Base-by-base conservation (phyloP, 2,113 vertebrate species). In the Tragelaphus buxtoni region DNA sequence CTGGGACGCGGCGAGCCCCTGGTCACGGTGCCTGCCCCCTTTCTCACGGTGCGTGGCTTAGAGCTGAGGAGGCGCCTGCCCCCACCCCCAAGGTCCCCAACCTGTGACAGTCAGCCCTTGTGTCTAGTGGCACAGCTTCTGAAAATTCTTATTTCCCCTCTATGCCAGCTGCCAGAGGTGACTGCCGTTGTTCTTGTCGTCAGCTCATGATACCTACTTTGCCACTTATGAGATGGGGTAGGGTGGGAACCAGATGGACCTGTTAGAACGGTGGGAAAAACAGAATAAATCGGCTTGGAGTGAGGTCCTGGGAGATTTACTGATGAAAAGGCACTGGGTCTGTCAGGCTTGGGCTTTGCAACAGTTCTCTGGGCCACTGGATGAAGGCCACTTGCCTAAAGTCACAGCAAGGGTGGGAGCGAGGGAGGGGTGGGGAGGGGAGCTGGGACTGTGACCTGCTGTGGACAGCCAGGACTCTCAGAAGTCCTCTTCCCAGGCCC, bases 241-340 rank as follows among this genome's bases (percentile, higher is more conserved):
- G 42, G 72, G 16, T 10, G 26, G 88, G 55, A 53, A 14, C 53
- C 13, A 13, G 53, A 28, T 2, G 2, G 12, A 56, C 63, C 35
- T 82, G 10, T n/a, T 35, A 49, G 60, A 74, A 63, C 5, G 17
- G 18, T 14, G 18, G 1, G 20, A 7, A 47, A n/a, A 26, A 18
- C 0, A 45, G 45, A 32, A 24, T 11, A n/a, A n/a, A n/a, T 0
- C 9, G 4, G 28, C 58, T 16, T 53, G 0, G 0, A 17, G 20
- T 9, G 2, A 80, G 69, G 35, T 74, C 61, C 39, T 4, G 10
- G 72, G 81, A 53, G 85, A 47, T 9, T 49, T 32, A 16, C 53
- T 61, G 72, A 32, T 2, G 30, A 24, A 60, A 58, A 55, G 35
- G 72, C 39, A 24, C 58, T 16, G 60, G 39, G 32, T 10, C n/a